These are phyloP conservation scores for Mesoclemmys tuberculata DNA, from an alignment of 2,113 vertebrate genomes.

Conservation along the genomic window DNA sequence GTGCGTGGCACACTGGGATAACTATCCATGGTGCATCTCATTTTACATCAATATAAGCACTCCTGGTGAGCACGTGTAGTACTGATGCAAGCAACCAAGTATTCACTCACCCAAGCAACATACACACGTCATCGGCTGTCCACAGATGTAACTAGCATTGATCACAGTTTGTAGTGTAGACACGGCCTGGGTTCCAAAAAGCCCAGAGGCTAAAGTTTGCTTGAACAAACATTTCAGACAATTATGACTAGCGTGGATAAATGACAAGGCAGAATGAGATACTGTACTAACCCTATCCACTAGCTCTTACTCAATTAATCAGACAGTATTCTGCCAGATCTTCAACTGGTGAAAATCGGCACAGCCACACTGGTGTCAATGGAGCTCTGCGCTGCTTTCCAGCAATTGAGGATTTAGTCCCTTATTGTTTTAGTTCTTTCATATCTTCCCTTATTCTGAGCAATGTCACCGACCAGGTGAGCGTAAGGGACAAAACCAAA, in stretches of 20 bases:
- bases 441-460: neutral
- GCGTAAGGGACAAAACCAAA: conserved; percentile 26
- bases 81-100: neutral
- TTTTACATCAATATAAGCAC: neutral
- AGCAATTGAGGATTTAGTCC: neutral
- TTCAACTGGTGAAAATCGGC: neutral
- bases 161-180: neutral
- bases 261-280: neutral
- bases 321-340: neutral
- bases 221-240: neutral
- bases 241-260: neutral
- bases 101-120: neutral
- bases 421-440: neutral
- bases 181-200: neutral
- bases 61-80: neutral
- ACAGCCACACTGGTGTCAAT: neutral
- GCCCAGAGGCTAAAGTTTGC: neutral
- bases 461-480: conserved; percentile 39
- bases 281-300: neutral
- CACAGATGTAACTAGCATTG: neutral
- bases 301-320: neutral
- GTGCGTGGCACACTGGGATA: neutral
- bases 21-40: neutral
- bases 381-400: neutral
- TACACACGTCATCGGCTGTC: neutral